These are phyloP conservation scores for Psammodynastes pulverulentus DNA, from an alignment of 2,113 vertebrate genomes.

Conservation along the genomic window DNA sequence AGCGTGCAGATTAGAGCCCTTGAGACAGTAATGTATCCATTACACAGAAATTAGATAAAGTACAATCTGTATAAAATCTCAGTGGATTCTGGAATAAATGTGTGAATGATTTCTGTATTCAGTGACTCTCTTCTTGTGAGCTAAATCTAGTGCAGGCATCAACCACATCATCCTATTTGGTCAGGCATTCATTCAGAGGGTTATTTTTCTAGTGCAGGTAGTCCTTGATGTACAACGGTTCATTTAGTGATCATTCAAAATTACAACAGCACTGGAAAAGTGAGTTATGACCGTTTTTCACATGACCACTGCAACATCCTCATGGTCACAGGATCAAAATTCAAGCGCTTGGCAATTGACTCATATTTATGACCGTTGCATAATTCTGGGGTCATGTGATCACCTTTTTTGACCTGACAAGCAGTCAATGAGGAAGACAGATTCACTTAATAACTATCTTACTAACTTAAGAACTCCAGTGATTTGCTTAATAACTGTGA, in stretches of 20 bases:
- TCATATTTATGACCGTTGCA: background rate
- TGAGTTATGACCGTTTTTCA: background rate
- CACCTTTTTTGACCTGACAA: background rate
- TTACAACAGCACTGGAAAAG: background rate
- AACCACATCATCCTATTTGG: background rate
- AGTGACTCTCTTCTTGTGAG: background rate
- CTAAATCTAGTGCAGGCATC: background rate
- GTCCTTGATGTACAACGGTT: background rate
- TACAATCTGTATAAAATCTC: background rate
- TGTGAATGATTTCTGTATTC: background rate
- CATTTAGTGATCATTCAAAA: background rate
- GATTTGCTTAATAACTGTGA: background rate
- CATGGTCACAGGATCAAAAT: background rate
- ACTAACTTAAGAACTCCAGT: background rate
- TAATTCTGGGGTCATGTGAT: background rate
- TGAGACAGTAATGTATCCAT: background rate
- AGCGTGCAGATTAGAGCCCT: background rate
- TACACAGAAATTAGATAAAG: background rate
- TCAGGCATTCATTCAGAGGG: background rate
- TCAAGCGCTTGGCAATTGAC: background rate
- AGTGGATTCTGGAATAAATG: background rate
- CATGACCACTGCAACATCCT: background rate
- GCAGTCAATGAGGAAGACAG: background rate
- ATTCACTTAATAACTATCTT: background rate
- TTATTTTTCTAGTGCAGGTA: background rate